These are phyloP conservation scores for Leucopsar rothschildi DNA, from an alignment of 2,113 vertebrate species.

Conservation along the genomic window DNA sequence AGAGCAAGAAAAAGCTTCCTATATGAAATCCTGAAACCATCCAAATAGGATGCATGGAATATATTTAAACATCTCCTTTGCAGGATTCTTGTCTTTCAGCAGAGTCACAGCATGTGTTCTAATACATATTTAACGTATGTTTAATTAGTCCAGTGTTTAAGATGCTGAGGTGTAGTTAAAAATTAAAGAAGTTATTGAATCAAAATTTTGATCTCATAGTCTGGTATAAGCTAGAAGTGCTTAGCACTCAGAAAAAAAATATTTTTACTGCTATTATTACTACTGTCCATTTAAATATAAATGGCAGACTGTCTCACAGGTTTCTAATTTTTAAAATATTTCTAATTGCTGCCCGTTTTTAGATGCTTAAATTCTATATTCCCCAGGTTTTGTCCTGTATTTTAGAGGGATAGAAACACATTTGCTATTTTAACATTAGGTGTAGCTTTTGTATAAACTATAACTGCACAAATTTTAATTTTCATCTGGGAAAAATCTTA, in stretches of 20 bases:
- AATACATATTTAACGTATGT: not conserved
- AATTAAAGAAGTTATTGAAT: not conserved
- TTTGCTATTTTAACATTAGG: not conserved
- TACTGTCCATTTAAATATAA: not conserved
- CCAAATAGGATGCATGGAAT: not conserved
- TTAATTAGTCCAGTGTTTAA: not conserved
- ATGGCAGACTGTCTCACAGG: not conserved
- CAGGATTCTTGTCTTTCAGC: not conserved
- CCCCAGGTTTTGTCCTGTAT: rapidly evolving
- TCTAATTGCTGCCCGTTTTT: not conserved
- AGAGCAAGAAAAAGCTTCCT: not conserved
- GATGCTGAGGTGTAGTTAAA: not conserved
- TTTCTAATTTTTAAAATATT: not conserved
- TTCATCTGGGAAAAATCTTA: not conserved
- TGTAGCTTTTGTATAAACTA: not conserved
- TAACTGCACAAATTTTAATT: not conserved
- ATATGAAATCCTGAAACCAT: not conserved
- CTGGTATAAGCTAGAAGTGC: not conserved
- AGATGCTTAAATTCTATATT: not conserved
- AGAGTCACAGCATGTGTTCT: not conserved
- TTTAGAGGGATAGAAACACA: not conserved
- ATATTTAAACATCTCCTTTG: not conserved
- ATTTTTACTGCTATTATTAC: not conserved
- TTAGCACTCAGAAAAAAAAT: not conserved
- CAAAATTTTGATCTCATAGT: not conserved